Evolutionary conservation across 2,888 invertebrate species (phyloP).

Genomic region (Hyppa rectilinea): DNA sequence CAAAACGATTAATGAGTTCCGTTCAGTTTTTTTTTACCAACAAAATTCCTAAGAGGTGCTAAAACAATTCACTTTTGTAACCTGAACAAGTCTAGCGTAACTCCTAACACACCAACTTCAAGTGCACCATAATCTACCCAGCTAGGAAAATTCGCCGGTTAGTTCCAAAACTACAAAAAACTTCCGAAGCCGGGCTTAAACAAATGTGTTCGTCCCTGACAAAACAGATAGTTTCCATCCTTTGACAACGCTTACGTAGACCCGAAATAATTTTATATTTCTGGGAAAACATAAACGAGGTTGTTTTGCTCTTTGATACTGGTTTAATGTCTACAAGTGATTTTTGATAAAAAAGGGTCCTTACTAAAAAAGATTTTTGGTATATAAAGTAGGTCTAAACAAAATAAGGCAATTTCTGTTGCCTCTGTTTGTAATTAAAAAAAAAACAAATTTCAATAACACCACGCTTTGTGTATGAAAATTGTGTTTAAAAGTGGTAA

Average conservation of each 20-base stretch:
- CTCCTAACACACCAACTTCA: conserved; percentile 17
- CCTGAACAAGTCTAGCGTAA: conserved; percentile 9
- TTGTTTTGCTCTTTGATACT: conserved; percentile 25
- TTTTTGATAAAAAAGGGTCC: conserved; percentile 44
- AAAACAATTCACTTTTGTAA: conserved; percentile 17
- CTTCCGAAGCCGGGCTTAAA: conserved; percentile 17
- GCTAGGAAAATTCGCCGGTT: conserved; percentile 10
- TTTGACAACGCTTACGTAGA: conserved; percentile 14
- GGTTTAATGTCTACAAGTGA: conserved; percentile 37
- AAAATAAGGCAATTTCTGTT: conserved; percentile 29
- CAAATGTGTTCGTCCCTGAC: conserved; percentile 14
- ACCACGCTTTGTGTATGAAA: conserved; percentile 30
- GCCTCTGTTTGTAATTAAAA: conserved; percentile 14
- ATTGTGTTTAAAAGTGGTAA: conserved; percentile 18
- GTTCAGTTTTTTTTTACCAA: conserved; percentile 1
- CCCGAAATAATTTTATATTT: conserved; percentile 22
- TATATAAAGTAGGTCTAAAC: conserved; percentile 17
- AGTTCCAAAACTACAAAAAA: conserved; percentile 40
- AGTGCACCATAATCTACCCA: conserved; percentile 27
- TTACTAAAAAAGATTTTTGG: conserved; percentile 10
- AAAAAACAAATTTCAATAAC: conserved; percentile 31
- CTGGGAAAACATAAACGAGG: conserved; percentile 19
- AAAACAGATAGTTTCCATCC: conserved; percentile 33
- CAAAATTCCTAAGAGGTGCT: not conserved
- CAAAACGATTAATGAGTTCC: not conserved